Evolutionary conservation across 2,797 vertebrate species (phyloP).

Genomic region (Acanthopagrus latus): DNA sequence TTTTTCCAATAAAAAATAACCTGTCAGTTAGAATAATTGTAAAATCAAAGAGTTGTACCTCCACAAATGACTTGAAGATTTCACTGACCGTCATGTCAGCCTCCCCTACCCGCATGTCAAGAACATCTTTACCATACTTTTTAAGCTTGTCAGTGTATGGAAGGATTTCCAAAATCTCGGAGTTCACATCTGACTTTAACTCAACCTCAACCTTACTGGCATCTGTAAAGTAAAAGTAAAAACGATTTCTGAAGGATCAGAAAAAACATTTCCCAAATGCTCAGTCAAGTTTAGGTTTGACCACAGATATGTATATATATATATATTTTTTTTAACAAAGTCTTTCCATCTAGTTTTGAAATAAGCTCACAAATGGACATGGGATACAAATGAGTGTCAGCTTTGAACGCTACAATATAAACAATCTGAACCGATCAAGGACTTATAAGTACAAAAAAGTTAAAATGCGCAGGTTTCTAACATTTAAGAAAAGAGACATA

Average conservation of each 20-base stretch:
- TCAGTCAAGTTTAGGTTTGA: background rate
- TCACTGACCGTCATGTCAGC: background rate
- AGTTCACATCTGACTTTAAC: background rate
- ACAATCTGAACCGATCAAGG: background rate
- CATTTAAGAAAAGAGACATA: background rate
- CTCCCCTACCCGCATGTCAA: background rate
- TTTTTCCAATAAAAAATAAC: background rate
- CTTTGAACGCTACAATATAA: no score
- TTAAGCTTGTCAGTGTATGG: background rate
- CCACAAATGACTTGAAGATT: background rate
- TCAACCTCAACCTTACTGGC: background rate
- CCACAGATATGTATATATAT: accelerated
- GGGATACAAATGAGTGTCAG: no score
- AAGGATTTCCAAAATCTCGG: background rate
- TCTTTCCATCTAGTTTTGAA: background rate
- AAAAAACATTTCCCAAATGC: background rate
- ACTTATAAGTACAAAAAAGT: background rate
- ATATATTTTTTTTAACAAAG: background rate
- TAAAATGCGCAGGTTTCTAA: background rate
- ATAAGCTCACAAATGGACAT: no score
- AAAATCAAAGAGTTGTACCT: background rate
- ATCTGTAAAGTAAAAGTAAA: background rate
- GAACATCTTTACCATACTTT: background rate
- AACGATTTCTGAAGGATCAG: background rate
- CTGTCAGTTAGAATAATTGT: background rate